Base-by-base conservation (phyloP, 1,140 invertebrate species). In the Procambarus virginalis region DNA sequence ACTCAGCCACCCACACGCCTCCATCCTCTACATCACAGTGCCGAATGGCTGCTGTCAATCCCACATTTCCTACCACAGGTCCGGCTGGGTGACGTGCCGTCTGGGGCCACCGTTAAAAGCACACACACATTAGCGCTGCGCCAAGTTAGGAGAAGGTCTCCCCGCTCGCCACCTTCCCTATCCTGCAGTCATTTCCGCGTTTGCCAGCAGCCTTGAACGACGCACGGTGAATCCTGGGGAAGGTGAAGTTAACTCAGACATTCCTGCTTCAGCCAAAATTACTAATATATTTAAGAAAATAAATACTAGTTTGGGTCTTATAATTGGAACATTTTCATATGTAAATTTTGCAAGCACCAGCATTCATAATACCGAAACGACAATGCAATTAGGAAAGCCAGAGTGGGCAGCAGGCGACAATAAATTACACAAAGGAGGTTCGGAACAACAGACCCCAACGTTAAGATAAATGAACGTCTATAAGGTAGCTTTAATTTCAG, bases 101-200 rank as follows among this genome's bases (percentile, higher is more conserved):
- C 78, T n/a, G n/a, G 34, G 49, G 49, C 55, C 78, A 80, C 78
- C 78, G 78, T 80, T 80, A 80, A 80, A 80, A 80, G 78, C 78
- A 80, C 78, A 80, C 77, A 78, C 78, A 51, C 78, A 80, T 80
- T 80, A 80, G 78, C 49, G n/a, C n/a, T 58, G 78, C n/a, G 49
- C 45, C 49, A 55, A 51, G 78, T 51, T 58, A 55, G 78, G 49
- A 80, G 34, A 34, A 34, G 78, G 78, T 80, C 49, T 34, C 78
- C n/a, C 68, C 68, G n/a, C 78, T 20, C 49, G 78, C 46, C 78
- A 22, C 55, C 78, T 80, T 80, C 78, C 78, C 77, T 58, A 80
- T 80, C 58, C 78, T 80, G 22, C n/a, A 55, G 78, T 80, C 78
- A 80, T 80, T 80, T 80, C 78, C 78, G 78, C 49, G 46, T 80